Evolutionary conservation across 2,797 vertebrate species (phyloP), one percentile per base, ranked within the genome.

Genomic region (Moxostoma hubbsi): DNA sequence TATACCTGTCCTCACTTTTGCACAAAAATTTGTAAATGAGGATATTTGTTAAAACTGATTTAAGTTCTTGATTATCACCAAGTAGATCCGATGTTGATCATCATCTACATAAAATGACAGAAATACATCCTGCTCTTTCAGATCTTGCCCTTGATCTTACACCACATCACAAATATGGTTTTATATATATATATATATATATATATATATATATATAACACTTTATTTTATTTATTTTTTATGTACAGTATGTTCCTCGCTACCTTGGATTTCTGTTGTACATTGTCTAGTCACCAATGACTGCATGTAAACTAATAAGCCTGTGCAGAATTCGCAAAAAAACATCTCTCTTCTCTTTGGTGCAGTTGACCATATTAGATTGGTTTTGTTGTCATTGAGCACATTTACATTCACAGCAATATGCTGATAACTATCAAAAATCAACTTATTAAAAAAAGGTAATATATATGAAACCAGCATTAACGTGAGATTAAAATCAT

Each of bases 291-390:
- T 85, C 73, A 71, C 63, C 63, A 63, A 59, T 69, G 75, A 81
- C 84, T 66, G 72, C 80, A 80, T 80, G 82, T 79, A 64, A 81
- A 71, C 62, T 6, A 13, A 55, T 45, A 36, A 55, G 16, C 9
- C 49, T 79, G 76, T 43, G 53, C 80, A 79, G 49, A 53, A 47
- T 10, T 10, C 9, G 36, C 81, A 45, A 76, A 79, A 15, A 51
- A 50, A 51, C 18, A 7, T 58, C 18, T 51, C 47, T 69, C 47
- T 36, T 61, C 55, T 50, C 4, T 15, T 45, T 15, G 50, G 59
- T 63, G 64, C 69, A 64, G 57, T 5, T 54, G 9, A 36, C 53
- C 0, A 15, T 43, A 36, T 77, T n/a, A 36, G 62, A 63, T n/a
- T 66, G 67, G 46, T 55, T 81, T 67, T 68, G 61, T 72, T 36